Conservation (phyloP, 1,140 invertebrate genomes). For the Melipona quadrifasciata region DNA sequence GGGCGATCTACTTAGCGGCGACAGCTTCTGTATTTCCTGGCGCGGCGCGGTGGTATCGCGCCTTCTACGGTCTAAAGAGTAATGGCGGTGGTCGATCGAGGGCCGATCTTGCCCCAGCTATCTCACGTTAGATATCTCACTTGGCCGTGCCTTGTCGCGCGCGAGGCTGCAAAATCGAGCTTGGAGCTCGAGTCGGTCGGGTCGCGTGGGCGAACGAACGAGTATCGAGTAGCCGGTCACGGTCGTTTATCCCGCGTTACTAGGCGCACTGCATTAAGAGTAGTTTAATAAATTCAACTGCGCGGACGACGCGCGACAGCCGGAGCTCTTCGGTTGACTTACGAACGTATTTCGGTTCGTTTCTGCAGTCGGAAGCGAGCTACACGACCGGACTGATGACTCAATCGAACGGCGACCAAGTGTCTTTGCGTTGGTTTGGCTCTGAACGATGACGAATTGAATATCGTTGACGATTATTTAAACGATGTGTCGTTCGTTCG, state of each 20-base stretch:
- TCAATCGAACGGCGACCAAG: neutral
- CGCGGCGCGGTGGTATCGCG: constrained; percentile 43
- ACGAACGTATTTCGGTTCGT: constrained; percentile 41
- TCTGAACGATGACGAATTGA: neutral
- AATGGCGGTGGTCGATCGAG: constrained; percentile 37
- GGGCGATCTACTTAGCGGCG: constrained; percentile 53
- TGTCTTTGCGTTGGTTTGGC: constrained; percentile 1
- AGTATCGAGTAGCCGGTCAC: constrained; percentile 60
- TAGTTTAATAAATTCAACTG: constrained; percentile 61
- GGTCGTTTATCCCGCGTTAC: constrained; percentile 62
- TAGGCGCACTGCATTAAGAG: constrained; percentile 59
- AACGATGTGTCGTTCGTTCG: no score
- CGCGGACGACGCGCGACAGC: constrained; percentile 36
- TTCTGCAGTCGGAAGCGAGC: constrained; percentile 1
- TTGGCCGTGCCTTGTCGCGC: constrained; percentile 47
- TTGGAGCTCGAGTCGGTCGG: constrained; percentile 6
- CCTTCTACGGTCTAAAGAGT: constrained; percentile 63
- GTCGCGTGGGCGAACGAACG: constrained; percentile 56
- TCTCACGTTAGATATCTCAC: constrained; percentile 66
- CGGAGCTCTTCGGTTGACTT: constrained; percentile 36
- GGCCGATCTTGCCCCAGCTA: constrained; percentile 62
- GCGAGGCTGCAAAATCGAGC: constrained; percentile 13
- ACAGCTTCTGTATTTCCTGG: constrained; percentile 58
- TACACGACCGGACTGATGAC: neutral
- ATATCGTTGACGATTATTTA: no score